Base-by-base conservation (phyloP, 1,140 invertebrate species). In the Hyles euphorbiae region DNA sequence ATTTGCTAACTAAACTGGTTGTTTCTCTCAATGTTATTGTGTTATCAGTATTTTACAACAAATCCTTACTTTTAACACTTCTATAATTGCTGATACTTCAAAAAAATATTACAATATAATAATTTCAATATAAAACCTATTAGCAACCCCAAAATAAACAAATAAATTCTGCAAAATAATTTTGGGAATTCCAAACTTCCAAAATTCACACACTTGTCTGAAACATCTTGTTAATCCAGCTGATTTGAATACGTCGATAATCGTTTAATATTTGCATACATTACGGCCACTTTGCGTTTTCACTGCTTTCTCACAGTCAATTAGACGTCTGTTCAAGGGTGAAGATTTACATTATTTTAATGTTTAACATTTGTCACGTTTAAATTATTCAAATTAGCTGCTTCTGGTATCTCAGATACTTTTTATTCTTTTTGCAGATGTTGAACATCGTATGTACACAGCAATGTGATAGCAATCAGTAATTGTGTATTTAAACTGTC, bases 231-330 rank as follows among this genome's bases (percentile, higher is more conserved):
- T 63, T 81, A 75, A 75, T 72, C 56, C 47, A 34, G 32, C 54
- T 55, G 61, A 83, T 84, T 82, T 80, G 68, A 70, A 87, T 87
- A 87, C 50, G 70, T 78, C 77, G 68, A 82, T 83, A 78, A 52
- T 36, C 65, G 32, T 51, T 57, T 53, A 67, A 52, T 36, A 72
- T 83, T 79, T 78, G 61, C 73, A 81, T 81, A 67, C 32, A 63
- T 60, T 45, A 47, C 61, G 51, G 53, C 52, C 65, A 67, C 65
- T 60, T 68, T 69, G 60, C 62, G 62, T 47, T 3, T 34, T 34
- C 10, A 50, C 22, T 5, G 6, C 9, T 34, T 33, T 74, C 68
- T 67, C 72, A 76, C 73, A 65, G 59, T 74, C 73, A 83, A 82
- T 82, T 78, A 76, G 68, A 56, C 66, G 56, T 58, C 61, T 56